A percentile compares a stretch with the other conserved stretches of the same genome.
phyloP scores from a whole-genome alignment of 2,113 vertebrate genomes.

The Condylura cristata region DNA sequence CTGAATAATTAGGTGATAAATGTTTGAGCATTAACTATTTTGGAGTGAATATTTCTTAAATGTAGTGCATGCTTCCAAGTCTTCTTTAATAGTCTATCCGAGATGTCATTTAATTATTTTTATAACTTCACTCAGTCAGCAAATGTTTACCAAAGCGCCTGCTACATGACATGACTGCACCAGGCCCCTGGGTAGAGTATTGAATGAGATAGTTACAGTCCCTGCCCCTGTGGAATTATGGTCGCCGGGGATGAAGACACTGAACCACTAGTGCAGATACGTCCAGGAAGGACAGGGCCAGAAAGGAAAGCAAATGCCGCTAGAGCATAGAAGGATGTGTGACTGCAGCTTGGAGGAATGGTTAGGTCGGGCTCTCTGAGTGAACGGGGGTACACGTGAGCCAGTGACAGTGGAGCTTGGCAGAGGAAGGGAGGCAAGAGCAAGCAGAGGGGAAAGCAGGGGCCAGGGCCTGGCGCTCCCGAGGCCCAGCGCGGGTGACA shows the following conservation, averaged over 20 bases:
- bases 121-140: background rate
- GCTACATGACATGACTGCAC: too few species aligned
- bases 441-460: background rate
- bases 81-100: background rate
- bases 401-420: background rate
- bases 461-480: background rate
- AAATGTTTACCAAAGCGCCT: background rate
- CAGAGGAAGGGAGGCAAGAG: background rate
- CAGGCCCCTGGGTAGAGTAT: background rate
- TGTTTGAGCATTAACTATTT: background rate
- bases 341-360: background rate
- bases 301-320: background rate
- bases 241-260: background rate
- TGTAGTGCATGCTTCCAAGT: background rate
- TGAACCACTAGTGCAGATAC: background rate
- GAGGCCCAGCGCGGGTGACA: rapidly evolving
- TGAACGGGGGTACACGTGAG: background rate
- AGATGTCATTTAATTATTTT: background rate
- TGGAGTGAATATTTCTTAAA: conserved; percentile 32
- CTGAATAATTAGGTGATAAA: background rate
- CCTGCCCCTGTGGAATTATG: background rate
- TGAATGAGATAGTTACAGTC: background rate
- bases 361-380: background rate
- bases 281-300: background rate
- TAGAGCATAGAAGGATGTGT: background rate